Evolutionary conservation across 2,888 invertebrate genomes (phyloP), one percentile per base, ranked within the genome.

Genomic region (Metopia argyrocephala): DNA sequence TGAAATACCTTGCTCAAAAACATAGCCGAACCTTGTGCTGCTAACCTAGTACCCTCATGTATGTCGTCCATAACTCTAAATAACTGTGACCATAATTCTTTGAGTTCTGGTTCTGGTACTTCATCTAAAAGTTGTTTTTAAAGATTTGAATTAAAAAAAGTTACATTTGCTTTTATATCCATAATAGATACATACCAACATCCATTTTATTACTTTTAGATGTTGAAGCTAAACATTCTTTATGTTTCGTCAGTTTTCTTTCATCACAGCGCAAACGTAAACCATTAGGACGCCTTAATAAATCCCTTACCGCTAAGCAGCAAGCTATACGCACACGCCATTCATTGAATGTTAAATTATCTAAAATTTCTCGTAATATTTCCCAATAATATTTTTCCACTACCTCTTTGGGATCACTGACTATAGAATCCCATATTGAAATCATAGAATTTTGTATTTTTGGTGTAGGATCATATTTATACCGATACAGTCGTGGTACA

Each of bases 61-160:
- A 97, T 96, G 89, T 98, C 98, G 88, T 98, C 98, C 94, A 97
- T 95, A 0, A 98, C 97, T 21, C 97, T 92, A 89, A 98, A 96
- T 81, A 97, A 91, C 87, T 95, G 94, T 38, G 92, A 92, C 97
- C 97, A 97, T 0, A 91, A 84, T 62, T 90, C 89, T 2, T 86
- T 86, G 0, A 91, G 82, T 82, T 91, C 91, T 0, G 90, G 91
- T 71, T 91, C 91, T 0, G 89, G 88, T 20, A 89, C 85, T 54
- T 89, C 89, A 76, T 88, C 88, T 85, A 31, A 4, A 15, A 48
- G 5, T 25, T 1, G 56, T 56, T 15, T 54, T 28, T 18, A 28
- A 15, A 27, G 0, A 52, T 18, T 2, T 5, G 6, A 18, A 15
- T 20, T 2, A 4, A 48, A 48, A 48, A 2, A n/a, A 20, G 5